Base-by-base conservation (phyloP, 2,113 vertebrate species). In the Odocoileus hemionus region DNA sequence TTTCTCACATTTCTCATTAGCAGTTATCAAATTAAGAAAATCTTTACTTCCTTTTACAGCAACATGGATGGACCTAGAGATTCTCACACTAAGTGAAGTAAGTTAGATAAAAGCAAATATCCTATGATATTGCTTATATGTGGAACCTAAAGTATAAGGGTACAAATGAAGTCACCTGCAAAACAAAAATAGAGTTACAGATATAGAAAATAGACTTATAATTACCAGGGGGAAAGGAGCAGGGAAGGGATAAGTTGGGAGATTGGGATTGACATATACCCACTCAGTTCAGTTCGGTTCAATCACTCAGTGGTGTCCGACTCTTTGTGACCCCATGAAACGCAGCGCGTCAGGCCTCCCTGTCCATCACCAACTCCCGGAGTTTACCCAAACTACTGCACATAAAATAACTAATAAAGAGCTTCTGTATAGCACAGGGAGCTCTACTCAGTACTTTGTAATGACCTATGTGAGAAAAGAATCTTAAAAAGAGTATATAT, bases 261-360 rank as follows among this genome's bases (percentile, higher is more conserved):
- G 67, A 6, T 6, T 70, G n/a, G 67, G 10, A 23, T 1, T 36
- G 10, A 70, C 67, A 39, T 23, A 23, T 11, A 39, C 19, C 23
- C 19, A 3, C 67, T 39, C 19, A 23, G 67, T 23, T 70, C 67
- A 70, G 67, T 70, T 36, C 67, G 6, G 19, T 11, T 70, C n/a
- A 70, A n/a, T 70, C 5, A 5, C 67, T 39, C 19, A 70, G 67
- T 70, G 0, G 10, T 70, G n/a, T 70, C n/a, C 1, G 10, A 39
- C 21, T 39, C n/a, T 39, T 39, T 70, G 19, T 2, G 1, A 70
- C 67, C n/a, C n/a, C n/a, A 39, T 70, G 67, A 39, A 70, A 5
- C 0, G 2, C n/a, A 39, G n/a, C 10, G 39, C n/a, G 0, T 70
- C 67, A 70, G 67, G 67, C 19, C 10, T 70, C n/a, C n/a, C n/a